Evolutionary conservation across 2,797 vertebrate genomes (phyloP), one percentile per base, ranked within the genome.

Genomic region (Notolabrus celidotus): DNA sequence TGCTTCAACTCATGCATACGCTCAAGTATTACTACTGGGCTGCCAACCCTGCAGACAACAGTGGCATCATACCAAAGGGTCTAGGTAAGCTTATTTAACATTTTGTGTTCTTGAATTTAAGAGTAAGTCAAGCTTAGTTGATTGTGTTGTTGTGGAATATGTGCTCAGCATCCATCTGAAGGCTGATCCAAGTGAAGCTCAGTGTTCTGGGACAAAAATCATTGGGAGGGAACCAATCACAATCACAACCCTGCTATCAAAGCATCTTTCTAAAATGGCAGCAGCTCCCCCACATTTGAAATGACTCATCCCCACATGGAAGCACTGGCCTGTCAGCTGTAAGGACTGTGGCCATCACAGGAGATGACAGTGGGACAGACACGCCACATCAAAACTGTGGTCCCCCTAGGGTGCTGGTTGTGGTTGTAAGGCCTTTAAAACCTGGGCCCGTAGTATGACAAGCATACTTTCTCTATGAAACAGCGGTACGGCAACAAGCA

Each of bases 11-110:
- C 82, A 97, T 97, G 95, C 96, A 99, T 70, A 95, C 95, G 0
- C 87, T 99, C 0, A 99, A 99, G 87, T 97, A 96, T 89, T 99
- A 96, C 83, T 99, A 99, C 88, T 99, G 98, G 97, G 94, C 95
- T 22, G 90, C 94, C 81, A 97, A 96, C 90, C 97, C 98, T 53
- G 94, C 95, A 71, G 94, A 97, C 87, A 89, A 93, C 80, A 98
- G 97, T 53, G 94, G 95, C 42, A 95, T 98, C 82, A 85, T 85
- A 33, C 96, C 97, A 15, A 96, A 96, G 86, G 97, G 96, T 34
- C 70, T 95, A 29, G 97, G 97, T 99, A 58, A 92, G 92, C 41
- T 66, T 43, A 31, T 59, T 68, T 60, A 45, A 16, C 36, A 10
- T 54, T 61, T 47, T 31, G 23, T 3, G 45, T 49, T 29, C 45